Evolutionary conservation across 2,888 invertebrate genomes (phyloP).

Genomic region (Chalcosyrphus nemorum): DNA sequence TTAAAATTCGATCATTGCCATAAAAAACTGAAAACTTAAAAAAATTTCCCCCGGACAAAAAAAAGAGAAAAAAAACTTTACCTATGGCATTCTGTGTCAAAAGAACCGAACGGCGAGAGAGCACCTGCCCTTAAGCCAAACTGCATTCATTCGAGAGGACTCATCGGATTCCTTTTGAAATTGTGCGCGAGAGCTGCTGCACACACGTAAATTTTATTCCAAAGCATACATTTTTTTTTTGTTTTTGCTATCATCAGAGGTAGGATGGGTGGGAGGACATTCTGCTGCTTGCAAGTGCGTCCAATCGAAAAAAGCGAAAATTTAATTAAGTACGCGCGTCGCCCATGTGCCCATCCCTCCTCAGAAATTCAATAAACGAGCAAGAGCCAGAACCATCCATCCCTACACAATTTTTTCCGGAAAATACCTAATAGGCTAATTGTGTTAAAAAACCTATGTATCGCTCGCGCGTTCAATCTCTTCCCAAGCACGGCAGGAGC

Average conservation of each 20-base stretch:
- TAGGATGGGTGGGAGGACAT: slow-evolving; percentile 9
- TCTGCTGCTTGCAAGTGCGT: slow-evolving; percentile 50
- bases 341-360: neutral
- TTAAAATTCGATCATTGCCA: slow-evolving; percentile 64
- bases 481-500: neutral
- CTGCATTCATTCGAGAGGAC: slow-evolving; percentile 50
- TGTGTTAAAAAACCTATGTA: slow-evolving; percentile 56
- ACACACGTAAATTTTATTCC: slow-evolving; percentile 20
- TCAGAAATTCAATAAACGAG: slow-evolving; percentile 63
- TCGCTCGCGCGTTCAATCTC: slow-evolving; percentile 2
- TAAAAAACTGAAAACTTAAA: slow-evolving; percentile 14
- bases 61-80: slow-evolving; percentile 3
- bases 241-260: slow-evolving; percentile 2
- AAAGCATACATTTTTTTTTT: slow-evolving; percentile 44
- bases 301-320: slow-evolving; percentile 64
- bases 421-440: slow-evolving; percentile 64
- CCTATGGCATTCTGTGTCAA: slow-evolving; percentile 12
- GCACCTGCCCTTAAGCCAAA: slow-evolving; percentile 62
- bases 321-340: slow-evolving; percentile 59
- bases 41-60: neutral
- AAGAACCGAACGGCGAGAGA: slow-evolving; percentile 27
- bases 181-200: slow-evolving; percentile 21
- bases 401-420: slow-evolving; percentile 24
- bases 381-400: slow-evolving; percentile 20
- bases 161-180: slow-evolving; percentile 56